Evolutionary conservation across 2,888 invertebrate species (phyloP).

Genomic region (Drosophila maculinotata): DNA sequence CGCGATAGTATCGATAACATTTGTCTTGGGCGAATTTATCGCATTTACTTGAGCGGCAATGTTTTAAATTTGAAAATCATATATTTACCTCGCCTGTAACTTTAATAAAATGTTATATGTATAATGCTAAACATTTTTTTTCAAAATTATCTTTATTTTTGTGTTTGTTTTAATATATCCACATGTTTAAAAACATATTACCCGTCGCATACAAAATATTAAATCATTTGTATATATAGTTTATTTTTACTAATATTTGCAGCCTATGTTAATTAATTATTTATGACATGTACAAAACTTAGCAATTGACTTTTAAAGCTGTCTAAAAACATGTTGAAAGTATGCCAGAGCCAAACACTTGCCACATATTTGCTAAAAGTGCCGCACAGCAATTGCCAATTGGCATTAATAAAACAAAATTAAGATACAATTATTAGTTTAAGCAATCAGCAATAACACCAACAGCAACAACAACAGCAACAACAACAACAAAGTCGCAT

Average conservation of each 20-base stretch:
- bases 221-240: not conserved
- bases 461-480: slow-evolving; percentile 18
- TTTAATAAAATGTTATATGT: too few relatives aligned
- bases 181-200: too few relatives aligned
- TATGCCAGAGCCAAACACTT: slow-evolving; percentile 26
- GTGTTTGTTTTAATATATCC: too few relatives aligned
- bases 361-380: slow-evolving; percentile 17
- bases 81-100: not conserved
- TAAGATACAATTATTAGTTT: slow-evolving; percentile 69
- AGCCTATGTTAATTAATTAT: too few relatives aligned
- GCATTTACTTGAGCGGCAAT: slow-evolving; percentile 7
- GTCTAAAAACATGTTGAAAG: slow-evolving; percentile 11
- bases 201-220: too few relatives aligned
- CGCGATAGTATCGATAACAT: slow-evolving; percentile 8
- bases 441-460: slow-evolving; percentile 52
- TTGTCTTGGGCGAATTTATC: not conserved
- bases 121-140: too few relatives aligned
- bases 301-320: not conserved
- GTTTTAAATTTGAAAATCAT: not conserved
- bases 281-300: not conserved
- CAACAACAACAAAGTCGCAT: slow-evolving; percentile 17
- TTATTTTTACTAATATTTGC: not conserved
- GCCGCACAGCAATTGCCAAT: slow-evolving; percentile 29
- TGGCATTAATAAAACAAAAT: slow-evolving; percentile 64
- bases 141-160: too few relatives aligned